Conservation (phyloP, 2,797 vertebrate genomes). For the Anabas testudineus region DNA sequence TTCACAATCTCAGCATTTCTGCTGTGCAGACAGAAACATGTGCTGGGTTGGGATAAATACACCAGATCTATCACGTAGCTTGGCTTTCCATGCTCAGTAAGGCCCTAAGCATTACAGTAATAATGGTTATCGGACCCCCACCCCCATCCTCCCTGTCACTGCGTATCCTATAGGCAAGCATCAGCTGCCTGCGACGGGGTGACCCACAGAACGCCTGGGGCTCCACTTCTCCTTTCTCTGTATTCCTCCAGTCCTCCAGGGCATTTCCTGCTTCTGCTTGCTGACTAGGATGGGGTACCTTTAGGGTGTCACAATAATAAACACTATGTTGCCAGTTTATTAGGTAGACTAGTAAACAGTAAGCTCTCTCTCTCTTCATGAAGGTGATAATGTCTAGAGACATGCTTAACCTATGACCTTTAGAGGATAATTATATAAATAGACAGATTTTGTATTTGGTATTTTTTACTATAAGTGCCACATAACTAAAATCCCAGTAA, state of each 20-base stretch:
- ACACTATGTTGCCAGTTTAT: too few species aligned
- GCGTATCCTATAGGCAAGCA: slow-evolving; percentile 59
- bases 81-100: slow-evolving; percentile 49
- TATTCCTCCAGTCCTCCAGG: slow-evolving; percentile 42
- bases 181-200: slow-evolving; percentile 68
- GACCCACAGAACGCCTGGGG: slow-evolving; percentile 62
- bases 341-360: too few species aligned
- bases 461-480: not conserved
- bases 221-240: slow-evolving; percentile 60
- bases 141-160: slow-evolving; percentile 47
- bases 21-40: not conserved
- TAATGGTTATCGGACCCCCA: slow-evolving; percentile 49
- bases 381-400: too few species aligned
- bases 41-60: too few species aligned
- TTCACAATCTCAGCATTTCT: slow-evolving; percentile 17
- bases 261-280: slow-evolving; percentile 43
- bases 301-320: not conserved
- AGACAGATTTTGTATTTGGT: too few species aligned
- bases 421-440: not conserved
- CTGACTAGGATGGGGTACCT: not conserved
- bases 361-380: too few species aligned
- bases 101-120: slow-evolving; percentile 54
- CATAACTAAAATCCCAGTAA: not conserved
- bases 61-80: slow-evolving; percentile 15
- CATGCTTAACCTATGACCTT: not conserved